Conservation (phyloP, 1,140 invertebrate species). For the Drosophila carrolli region DNA sequence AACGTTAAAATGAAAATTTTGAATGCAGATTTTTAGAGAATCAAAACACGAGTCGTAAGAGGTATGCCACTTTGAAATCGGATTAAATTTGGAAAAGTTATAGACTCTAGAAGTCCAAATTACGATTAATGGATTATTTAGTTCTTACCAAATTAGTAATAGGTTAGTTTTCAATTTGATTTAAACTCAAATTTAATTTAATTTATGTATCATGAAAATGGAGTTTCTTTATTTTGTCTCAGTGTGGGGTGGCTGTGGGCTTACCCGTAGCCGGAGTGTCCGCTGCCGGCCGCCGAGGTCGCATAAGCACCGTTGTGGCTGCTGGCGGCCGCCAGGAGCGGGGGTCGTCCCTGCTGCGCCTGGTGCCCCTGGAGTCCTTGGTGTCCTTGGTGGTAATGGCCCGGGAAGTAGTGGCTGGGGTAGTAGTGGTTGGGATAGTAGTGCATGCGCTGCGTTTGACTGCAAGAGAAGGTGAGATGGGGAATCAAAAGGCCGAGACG, state of each 20-base stretch:
- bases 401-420: constrained; percentile 38
- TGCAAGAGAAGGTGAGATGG: constrained; percentile 22
- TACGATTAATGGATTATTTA: no score
- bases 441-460: constrained; percentile 60
- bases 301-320: constrained; percentile 67
- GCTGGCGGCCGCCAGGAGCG: constrained; percentile 44
- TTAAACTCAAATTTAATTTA: no score
- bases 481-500: constrained; percentile 2
- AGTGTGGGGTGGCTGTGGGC: constrained; percentile 9
- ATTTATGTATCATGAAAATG: not conserved
- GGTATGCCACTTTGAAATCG: no score
- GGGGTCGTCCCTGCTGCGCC: constrained; percentile 42
- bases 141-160: no score
- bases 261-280: constrained; percentile 79
- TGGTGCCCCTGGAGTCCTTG: constrained; percentile 34
- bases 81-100: no score
- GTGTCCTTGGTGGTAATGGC: constrained; percentile 39
- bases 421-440: constrained; percentile 63
- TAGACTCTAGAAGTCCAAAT: no score
- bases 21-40: no score
- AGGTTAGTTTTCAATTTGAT: no score
- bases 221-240: not conserved
- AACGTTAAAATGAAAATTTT: no score
- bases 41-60: no score
- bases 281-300: constrained; percentile 33